These are phyloP conservation scores for Telenomus remus DNA, from an alignment of 1,140 invertebrate genomes.

Conservation along the genomic window DNA sequence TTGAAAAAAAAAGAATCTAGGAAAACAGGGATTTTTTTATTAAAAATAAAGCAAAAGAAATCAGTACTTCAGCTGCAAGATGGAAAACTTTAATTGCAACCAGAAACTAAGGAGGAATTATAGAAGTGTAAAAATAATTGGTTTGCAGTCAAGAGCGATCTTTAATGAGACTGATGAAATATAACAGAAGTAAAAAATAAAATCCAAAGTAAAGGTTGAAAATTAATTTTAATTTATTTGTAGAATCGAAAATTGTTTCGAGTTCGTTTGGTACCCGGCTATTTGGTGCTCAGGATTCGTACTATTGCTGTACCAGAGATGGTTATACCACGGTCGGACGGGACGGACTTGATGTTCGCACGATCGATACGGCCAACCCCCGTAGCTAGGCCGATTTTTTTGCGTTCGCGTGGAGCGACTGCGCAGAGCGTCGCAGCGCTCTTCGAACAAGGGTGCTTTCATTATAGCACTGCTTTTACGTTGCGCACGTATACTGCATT, in stretches of 20 bases:
- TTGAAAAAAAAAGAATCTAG: too few species aligned
- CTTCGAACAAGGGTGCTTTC: conserved; percentile 58
- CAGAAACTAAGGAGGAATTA: too few species aligned
- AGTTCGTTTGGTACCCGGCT: conserved; percentile 38
- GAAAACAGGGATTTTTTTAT: too few species aligned
- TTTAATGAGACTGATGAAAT: too few species aligned
- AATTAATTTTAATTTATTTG: too few species aligned
- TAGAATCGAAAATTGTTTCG: not conserved
- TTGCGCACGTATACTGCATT: conserved; percentile 23
- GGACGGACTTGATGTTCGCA: conserved; percentile 66
- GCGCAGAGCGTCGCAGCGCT: conserved; percentile 54
- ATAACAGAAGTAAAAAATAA: too few species aligned
- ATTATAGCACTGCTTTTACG: conserved; percentile 63
- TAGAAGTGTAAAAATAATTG: too few species aligned
- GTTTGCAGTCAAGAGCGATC: too few species aligned
- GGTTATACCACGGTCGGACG: conserved; percentile 58
- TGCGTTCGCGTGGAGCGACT: conserved; percentile 66
- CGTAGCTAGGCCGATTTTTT: conserved; percentile 72
- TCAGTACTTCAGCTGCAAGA: too few species aligned
- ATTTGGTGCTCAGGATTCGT: conserved; percentile 38
- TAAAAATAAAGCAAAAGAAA: too few species aligned
- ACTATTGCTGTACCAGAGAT: conserved; percentile 53
- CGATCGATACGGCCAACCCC: conserved; percentile 73
- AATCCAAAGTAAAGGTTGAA: too few species aligned
- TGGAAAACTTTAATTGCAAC: too few species aligned